These are phyloP conservation scores for Pseudomyrmex dendroicus DNA, from an alignment of 1,140 invertebrate species.

Conservation along the genomic window DNA sequence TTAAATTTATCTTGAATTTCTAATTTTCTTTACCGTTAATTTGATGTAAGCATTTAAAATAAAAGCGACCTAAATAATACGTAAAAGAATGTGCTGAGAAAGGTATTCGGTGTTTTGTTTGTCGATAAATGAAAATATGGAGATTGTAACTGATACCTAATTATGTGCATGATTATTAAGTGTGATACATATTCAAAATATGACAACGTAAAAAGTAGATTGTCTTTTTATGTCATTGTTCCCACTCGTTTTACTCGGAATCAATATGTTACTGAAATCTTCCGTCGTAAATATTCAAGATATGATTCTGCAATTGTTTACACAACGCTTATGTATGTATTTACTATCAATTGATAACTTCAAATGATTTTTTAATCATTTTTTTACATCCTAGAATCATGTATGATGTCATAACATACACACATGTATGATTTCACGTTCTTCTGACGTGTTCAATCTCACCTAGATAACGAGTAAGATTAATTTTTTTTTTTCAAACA, in stretches of 20 bases:
- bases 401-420: too few species aligned
- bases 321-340: background rate
- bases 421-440: background rate
- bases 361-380: too few species aligned
- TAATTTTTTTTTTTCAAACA: background rate
- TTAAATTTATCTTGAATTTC: too few species aligned
- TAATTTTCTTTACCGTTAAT: background rate
- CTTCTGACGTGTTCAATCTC: slow-evolving; percentile 31
- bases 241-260: too few species aligned
- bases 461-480: background rate
- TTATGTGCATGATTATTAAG: too few species aligned
- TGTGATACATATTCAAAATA: too few species aligned
- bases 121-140: background rate
- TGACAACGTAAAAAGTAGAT: too few species aligned
- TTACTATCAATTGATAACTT: background rate
- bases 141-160: background rate
- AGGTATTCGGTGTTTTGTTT: background rate
- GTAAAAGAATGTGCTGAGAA: background rate
- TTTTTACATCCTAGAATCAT: too few species aligned
- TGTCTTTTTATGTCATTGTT: too few species aligned
- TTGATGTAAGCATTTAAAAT: slow-evolving; percentile 7
- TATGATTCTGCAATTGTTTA: background rate
- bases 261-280: background rate
- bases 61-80: slow-evolving; percentile 31
- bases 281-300: background rate